A percentile compares a stretch with the other conserved stretches of the same genome.
Conservation (phyloP, 2,797 vertebrate genomes). For the Pipistrellus pygmaeus region DNA sequence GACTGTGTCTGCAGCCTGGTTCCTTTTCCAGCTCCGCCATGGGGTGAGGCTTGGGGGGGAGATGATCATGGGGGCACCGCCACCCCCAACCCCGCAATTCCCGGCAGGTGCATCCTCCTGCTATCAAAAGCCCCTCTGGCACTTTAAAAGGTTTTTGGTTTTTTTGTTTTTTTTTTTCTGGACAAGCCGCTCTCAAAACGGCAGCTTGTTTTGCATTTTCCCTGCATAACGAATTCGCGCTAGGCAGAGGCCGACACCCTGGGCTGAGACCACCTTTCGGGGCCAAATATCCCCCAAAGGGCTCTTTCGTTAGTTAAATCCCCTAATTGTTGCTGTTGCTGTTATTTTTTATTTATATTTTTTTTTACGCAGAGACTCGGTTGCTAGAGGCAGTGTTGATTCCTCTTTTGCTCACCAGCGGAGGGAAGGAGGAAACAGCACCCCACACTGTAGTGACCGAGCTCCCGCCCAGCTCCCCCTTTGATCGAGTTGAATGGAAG, state of each 20-base stretch:
- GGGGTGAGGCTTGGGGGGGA: not conserved
- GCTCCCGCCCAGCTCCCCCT: not conserved
- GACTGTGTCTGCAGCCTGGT: constrained; percentile 62
- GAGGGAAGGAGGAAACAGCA: not conserved
- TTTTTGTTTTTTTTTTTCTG: constrained; percentile 23
- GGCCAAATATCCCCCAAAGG: not conserved
- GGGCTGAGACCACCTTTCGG: constrained; percentile 1
- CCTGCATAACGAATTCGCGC: constrained; percentile 70
- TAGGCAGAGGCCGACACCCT: not conserved
- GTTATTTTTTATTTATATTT: not conserved
- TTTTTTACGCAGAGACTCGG: not conserved
- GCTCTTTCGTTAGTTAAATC: not conserved
- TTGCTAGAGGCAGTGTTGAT: not conserved
- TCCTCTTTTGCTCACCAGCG: not conserved
- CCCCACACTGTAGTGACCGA: not conserved
- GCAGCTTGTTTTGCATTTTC: constrained; percentile 60
- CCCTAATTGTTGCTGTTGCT: not conserved
- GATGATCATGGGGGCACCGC: not conserved
- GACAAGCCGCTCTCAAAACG: not conserved
- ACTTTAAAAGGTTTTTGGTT: not conserved
- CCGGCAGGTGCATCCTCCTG: constrained; percentile 61
- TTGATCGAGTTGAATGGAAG: not conserved
- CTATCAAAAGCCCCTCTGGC: not conserved
- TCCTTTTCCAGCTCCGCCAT: constrained; percentile 52
- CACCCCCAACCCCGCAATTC: not conserved